Base-by-base conservation (phyloP, 2,888 invertebrate species). In the Cistogaster globosa region DNA sequence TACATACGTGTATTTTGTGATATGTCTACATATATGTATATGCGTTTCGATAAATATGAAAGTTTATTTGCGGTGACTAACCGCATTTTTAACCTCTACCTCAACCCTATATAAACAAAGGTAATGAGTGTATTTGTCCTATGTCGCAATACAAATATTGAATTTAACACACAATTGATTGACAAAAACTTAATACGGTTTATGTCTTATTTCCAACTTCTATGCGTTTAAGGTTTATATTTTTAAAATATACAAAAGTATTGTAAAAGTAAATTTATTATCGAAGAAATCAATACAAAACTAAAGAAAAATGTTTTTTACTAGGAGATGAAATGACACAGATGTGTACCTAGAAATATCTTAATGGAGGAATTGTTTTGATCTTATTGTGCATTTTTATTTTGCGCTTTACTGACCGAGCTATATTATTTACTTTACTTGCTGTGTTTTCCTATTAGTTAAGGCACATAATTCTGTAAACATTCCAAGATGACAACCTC, bases 131-230 rank as follows among this genome's bases (percentile, higher is more conserved):
- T n/a, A 7, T 53, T 53, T 55, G 14, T 55, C 36, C 32, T 18
- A 26, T 18, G 18, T 42, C 14, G n/a, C 42, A 51, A 36, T 22
- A 14, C n/a, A 77, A 68, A 68, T 77, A 68, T 68, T 77, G 58
- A 77, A 68, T 60, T 68, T 38, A 22, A 38, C 38, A 22, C 14
- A 18, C 8, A 60, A 38, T 77, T 76, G 14, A 58, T 76, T 58
- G 36, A 6, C 63, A 67, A 36, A 16, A 63, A 53, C 11, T 5
- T 42, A 22, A 22, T 14, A 8, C 7, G 14, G 12, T 32, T 26
- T 22, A 7, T 42, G 12, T 62, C 1, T 7, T 16, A 26, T 57
- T 57, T 8, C 1, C 1, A 18, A 6, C 0, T 18, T 71, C 14
- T 9, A 20, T 8, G 18, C 16, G 16, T 60, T 36, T 16, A 26